Conservation (phyloP, 2,797 vertebrate genomes). For the Spheniscus humboldti region DNA sequence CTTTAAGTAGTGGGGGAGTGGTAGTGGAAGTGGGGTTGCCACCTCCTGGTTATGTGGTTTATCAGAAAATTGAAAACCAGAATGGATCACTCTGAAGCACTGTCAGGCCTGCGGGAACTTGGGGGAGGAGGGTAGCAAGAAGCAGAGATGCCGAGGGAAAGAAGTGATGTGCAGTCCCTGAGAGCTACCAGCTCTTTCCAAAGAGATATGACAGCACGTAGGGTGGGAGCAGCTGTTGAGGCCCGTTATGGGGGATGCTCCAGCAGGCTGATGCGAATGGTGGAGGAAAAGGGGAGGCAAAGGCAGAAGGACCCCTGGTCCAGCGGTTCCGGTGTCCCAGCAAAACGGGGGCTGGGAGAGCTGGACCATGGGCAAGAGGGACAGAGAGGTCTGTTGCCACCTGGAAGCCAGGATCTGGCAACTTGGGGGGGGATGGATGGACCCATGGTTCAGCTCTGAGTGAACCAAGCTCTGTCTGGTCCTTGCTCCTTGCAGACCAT, state of each 20-base stretch:
- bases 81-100: neutral
- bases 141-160: neutral
- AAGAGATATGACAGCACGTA: neutral
- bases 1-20: neutral
- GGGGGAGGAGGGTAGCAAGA: neutral
- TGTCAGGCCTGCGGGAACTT: neutral
- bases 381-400: neutral
- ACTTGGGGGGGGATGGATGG: neutral
- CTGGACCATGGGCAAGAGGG: accelerated
- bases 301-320: neutral
- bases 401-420: neutral
- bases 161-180: neutral
- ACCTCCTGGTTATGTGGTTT: neutral
- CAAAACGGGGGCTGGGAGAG: neutral
- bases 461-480: neutral
- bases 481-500: neutral
- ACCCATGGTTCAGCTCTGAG: neutral
- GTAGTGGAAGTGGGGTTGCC: neutral
- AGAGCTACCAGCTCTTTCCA: neutral
- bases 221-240: neutral
- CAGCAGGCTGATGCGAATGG: neutral
- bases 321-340: neutral
- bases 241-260: neutral
- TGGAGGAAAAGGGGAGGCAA: neutral
- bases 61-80: neutral